These are phyloP conservation scores for Polyommatus iphigenia DNA, from an alignment of 2,888 invertebrate genomes.

Conservation along the genomic window DNA sequence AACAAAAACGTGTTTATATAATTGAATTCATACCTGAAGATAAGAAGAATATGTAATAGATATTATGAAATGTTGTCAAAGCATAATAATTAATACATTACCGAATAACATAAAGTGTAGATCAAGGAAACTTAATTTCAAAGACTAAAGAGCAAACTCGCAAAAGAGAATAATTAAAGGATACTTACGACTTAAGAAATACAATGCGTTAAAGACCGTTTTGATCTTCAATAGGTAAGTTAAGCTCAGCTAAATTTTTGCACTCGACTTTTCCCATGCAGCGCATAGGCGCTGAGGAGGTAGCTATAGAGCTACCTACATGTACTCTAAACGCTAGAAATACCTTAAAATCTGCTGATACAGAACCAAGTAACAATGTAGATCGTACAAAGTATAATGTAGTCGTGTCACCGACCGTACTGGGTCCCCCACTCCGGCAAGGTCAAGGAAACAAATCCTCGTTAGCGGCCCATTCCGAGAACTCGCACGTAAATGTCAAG, in stretches of 20 bases:
- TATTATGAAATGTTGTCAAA: not conserved
- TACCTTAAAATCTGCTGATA: not conserved
- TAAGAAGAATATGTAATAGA: not conserved
- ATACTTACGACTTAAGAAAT: no score
- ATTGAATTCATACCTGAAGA: constrained; percentile 5
- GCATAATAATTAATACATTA: not conserved
- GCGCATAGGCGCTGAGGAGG: no score
- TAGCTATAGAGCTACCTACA: no score
- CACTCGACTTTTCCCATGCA: not conserved
- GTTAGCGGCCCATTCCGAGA: constrained; percentile 58
- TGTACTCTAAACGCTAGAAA: not conserved
- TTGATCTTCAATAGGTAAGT: no score
- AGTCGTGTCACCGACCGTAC: constrained; percentile 69
- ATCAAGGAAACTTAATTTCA: not conserved
- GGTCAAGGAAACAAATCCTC: constrained; percentile 58
- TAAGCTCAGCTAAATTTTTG: no score
- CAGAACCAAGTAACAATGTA: not conserved
- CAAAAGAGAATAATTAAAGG: no score
- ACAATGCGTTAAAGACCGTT: no score
- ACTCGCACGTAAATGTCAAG: constrained; percentile 33
- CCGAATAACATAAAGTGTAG: not conserved
- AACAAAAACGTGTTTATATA: not conserved
- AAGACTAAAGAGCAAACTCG: no score
- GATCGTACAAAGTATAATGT: constrained; percentile 47
- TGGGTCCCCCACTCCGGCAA: constrained; percentile 61